A percentile compares a stretch with the other conserved stretches of the same genome.
Conservation (phyloP, 2,888 invertebrate genomes). For the Andrena haemorrhoa region DNA sequence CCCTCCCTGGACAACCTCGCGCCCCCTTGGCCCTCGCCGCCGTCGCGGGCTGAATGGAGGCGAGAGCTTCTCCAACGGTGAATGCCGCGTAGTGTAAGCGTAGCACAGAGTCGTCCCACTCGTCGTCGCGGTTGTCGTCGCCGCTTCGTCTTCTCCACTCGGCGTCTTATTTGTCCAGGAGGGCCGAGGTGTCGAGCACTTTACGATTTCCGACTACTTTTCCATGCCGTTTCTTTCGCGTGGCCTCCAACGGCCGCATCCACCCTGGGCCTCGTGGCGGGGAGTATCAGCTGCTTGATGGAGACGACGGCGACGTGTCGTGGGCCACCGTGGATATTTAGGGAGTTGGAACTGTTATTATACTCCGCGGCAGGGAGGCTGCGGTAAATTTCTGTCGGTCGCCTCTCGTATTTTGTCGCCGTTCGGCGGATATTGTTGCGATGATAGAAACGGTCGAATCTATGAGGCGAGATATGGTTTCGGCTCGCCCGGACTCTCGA, state of each 20-base stretch:
- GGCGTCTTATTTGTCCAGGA: constrained; percentile 84
- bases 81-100: constrained; percentile 33
- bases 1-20: constrained; percentile 4
- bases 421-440: background rate
- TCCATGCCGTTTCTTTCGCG: constrained; percentile 71
- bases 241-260: constrained; percentile 36
- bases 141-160: constrained; percentile 65
- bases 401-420: background rate
- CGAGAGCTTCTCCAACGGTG: constrained; percentile 12
- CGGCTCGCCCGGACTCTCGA: too few relatives aligned
- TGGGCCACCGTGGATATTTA: constrained; percentile 20
- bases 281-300: constrained; percentile 30
- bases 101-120: constrained; percentile 24
- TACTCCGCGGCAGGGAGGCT: background rate
- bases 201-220: constrained; percentile 84
- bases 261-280: constrained; percentile 1
- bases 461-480: too few relatives aligned
- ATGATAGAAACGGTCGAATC: background rate
- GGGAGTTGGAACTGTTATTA: constrained; percentile 25
- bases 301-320: background rate
- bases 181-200: constrained; percentile 82
- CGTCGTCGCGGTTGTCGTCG: constrained; percentile 62
- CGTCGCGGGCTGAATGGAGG: constrained; percentile 60
- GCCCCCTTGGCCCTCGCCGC: background rate
- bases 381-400: background rate